phyloP scores from a whole-genome alignment of 2,888 invertebrate species.

The Drosophila siamana region DNA sequence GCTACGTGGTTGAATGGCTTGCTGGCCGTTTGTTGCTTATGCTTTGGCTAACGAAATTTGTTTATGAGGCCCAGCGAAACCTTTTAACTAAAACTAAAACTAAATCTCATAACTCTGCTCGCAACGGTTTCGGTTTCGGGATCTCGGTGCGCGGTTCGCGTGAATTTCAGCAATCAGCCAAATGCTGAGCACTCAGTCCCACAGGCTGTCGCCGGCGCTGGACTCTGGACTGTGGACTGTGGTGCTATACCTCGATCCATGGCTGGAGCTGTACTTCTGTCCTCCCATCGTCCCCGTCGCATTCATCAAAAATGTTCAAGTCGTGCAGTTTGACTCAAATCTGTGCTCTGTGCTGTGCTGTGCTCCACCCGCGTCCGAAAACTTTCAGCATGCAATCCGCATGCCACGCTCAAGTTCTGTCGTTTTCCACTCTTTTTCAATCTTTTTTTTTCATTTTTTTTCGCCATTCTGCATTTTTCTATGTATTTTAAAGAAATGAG shows the following conservation, averaged over 20 bases:
- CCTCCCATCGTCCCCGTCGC: constrained; percentile 50
- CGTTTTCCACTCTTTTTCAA: constrained; percentile 16
- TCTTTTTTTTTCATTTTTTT: background rate
- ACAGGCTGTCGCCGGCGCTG: constrained; percentile 37
- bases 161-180: constrained; percentile 75
- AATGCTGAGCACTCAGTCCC: constrained; percentile 42
- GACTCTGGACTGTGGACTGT: background rate
- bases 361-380: constrained; percentile 65
- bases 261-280: background rate
- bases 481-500: constrained; percentile 37
- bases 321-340: constrained; percentile 67
- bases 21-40: background rate
- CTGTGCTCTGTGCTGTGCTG: constrained; percentile 27
- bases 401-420: constrained; percentile 54
- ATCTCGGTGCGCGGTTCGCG: constrained; percentile 47
- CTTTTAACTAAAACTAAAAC: constrained; percentile 77
- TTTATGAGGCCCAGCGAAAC: constrained; percentile 74
- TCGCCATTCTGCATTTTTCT: constrained; percentile 19
- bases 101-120: constrained; percentile 74
- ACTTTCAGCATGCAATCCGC: constrained; percentile 53
- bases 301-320: constrained; percentile 77
- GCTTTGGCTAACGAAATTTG: constrained; percentile 62
- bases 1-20: constrained; percentile 17
- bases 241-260: background rate
- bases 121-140: constrained; percentile 18